Conservation (phyloP, 2,113 vertebrate genomes). For the Arenaria interpres region DNA sequence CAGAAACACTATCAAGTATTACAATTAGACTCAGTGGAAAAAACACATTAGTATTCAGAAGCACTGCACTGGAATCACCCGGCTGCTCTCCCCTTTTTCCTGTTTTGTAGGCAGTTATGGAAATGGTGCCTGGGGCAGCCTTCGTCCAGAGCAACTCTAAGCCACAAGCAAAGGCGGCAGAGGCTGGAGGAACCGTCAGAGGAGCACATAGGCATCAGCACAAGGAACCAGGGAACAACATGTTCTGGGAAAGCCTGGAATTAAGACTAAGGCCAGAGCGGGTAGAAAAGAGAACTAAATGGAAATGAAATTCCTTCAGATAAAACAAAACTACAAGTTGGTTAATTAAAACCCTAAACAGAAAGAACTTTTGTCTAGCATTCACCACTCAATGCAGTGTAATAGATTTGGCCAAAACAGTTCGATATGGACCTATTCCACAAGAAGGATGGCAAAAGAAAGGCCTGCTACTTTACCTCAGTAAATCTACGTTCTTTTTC, state of each 20-base stretch:
- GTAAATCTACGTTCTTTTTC: background rate
- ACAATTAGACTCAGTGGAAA: background rate
- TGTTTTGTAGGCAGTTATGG: background rate
- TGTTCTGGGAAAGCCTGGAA: background rate
- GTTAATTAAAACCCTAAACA: slow-evolving; percentile 11
- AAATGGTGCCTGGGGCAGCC: background rate
- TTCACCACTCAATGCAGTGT: background rate
- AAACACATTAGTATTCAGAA: slow-evolving; percentile 1
- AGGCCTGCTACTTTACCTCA: background rate
- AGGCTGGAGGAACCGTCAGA: background rate
- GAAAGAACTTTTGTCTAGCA: background rate
- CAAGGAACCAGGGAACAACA: background rate
- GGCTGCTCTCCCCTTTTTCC: background rate
- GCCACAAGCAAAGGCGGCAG: background rate
- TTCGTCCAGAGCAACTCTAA: background rate
- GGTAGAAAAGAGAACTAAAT: background rate
- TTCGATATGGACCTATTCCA: background rate
- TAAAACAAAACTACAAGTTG: background rate
- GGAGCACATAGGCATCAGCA: background rate
- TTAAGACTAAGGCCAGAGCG: background rate
- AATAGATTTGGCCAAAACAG: background rate
- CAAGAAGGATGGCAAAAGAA: background rate
- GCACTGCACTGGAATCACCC: background rate
- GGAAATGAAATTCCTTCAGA: background rate
- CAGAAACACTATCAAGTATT: background rate